A percentile compares a stretch with the other conserved stretches of the same genome.
phyloP scores from a whole-genome alignment of 2,888 invertebrate species.

The Xanthorhoe spadicearia region DNA sequence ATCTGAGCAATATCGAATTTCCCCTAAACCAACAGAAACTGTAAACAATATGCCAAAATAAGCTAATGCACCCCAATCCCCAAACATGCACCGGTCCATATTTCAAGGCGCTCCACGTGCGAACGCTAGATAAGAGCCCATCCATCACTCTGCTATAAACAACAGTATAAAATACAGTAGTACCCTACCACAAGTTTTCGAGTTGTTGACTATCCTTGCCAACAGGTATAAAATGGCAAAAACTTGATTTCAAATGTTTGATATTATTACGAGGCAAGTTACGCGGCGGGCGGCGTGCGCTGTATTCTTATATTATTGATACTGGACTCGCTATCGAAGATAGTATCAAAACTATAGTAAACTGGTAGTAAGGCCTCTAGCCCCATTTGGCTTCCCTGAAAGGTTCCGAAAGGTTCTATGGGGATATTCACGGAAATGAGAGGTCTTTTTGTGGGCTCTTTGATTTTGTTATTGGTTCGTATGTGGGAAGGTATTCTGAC shows the following conservation, averaged over 20 bases:
- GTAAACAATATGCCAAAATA: conserved; percentile 34
- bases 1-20: background rate
- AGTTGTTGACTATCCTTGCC: too few species aligned
- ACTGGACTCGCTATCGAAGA: too few species aligned
- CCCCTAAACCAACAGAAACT: background rate
- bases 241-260: too few species aligned
- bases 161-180: conserved; percentile 40
- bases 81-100: conserved; percentile 66
- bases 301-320: too few species aligned
- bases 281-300: too few species aligned
- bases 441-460: conserved; percentile 2
- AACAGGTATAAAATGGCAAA: too few species aligned
- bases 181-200: too few species aligned
- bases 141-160: conserved; percentile 80
- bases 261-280: too few species aligned
- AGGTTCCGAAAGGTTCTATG: background rate
- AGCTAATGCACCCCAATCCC: conserved; percentile 50
- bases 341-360: too few species aligned
- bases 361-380: too few species aligned
- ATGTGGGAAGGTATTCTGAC: background rate
- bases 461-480: background rate
- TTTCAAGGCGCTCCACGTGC: conserved; percentile 67
- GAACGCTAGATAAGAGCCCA: conserved; percentile 71
- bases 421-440: conserved; percentile 5
- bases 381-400: conserved; percentile 18